Evolutionary conservation across 2,113 vertebrate genomes (phyloP).

Genomic region (Numida meleagris): DNA sequence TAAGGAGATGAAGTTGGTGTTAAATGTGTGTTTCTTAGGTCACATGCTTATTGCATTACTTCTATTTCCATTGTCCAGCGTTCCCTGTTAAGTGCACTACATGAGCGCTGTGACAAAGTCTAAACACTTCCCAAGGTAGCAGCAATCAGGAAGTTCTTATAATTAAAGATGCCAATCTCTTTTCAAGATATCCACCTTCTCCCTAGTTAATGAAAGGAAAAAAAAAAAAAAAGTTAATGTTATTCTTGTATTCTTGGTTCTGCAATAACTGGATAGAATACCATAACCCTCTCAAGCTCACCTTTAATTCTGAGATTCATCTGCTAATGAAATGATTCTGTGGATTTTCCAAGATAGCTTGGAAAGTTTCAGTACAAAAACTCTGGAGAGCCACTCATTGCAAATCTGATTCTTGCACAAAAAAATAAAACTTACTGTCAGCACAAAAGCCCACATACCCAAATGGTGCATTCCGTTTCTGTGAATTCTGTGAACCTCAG

Average conservation of each 20-base stretch:
- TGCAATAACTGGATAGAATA: neutral
- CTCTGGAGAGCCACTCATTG: neutral
- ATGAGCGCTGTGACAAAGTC: neutral
- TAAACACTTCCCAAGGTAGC: neutral
- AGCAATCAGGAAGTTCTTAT: neutral
- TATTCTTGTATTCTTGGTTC: neutral
- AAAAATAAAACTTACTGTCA: neutral
- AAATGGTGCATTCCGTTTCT: neutral
- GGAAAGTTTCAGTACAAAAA: neutral
- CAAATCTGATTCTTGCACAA: conserved; percentile 13
- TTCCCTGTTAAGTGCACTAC: neutral
- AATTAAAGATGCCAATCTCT: neutral
- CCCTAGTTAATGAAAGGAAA: neutral
- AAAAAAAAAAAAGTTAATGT: neutral
- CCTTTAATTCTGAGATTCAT: neutral
- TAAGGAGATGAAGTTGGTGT: neutral
- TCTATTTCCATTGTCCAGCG: neutral
- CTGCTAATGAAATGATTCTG: neutral
- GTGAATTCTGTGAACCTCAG: neutral
- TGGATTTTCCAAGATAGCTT: neutral
- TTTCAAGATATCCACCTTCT: neutral
- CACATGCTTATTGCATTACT: rapidly evolving
- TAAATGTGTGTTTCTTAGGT: neutral
- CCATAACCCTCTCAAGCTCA: neutral
- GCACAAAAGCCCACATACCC: neutral